Conservation (phyloP, 2,888 invertebrate species). For the Gastracanthus pulcherrimus region DNA sequence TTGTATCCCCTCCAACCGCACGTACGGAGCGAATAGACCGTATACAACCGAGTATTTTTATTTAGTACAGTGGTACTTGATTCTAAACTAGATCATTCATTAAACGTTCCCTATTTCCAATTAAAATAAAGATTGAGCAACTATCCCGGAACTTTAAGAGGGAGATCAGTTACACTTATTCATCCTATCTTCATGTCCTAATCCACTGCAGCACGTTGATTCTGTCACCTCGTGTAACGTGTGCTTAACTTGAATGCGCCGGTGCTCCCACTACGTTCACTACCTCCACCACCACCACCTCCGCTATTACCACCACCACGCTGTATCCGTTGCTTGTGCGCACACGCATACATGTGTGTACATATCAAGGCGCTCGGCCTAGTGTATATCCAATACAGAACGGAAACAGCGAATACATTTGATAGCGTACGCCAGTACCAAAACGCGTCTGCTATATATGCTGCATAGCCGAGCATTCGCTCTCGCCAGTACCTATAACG, state of each 20-base stretch:
- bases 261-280: conserved; percentile 53
- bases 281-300: conserved; percentile 27
- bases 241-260: conserved; percentile 36
- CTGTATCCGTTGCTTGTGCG: not conserved
- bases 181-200: not conserved
- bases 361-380: conserved; percentile 61
- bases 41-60: no score
- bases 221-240: conserved; percentile 51
- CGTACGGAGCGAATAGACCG: no score
- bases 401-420: not conserved
- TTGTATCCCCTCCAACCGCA: no score
- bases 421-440: conserved; percentile 35
- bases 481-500: conserved; percentile 48
- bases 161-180: no score
- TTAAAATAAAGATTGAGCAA: no score
- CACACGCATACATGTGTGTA: conserved; percentile 18
- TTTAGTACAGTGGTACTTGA: no score
- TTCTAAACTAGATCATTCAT: no score
- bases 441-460: not conserved
- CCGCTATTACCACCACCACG: not conserved
- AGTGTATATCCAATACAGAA: conserved; percentile 64
- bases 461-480: not conserved
- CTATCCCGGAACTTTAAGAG: no score
- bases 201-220: not conserved
- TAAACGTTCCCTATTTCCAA: no score